Evolutionary conservation across 2,888 invertebrate species (phyloP), one percentile per base, ranked within the genome.

Genomic region (Anagyrus pseudococci): DNA sequence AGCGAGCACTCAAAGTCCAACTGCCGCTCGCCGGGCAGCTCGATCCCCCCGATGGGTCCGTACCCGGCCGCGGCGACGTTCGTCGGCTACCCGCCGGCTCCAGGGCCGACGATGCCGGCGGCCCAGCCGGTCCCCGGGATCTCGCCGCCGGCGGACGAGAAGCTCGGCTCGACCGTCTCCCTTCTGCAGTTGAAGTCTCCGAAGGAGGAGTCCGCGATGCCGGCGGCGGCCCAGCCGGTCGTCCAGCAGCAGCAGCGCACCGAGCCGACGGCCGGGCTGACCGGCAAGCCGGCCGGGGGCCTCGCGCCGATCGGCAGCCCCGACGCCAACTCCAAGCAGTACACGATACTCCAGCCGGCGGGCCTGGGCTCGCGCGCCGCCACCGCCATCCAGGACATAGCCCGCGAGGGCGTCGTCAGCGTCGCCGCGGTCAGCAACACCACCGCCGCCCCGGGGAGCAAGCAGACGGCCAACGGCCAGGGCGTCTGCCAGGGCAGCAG

Each of bases 291-390:
- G 40, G 40, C 22, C 46, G 72, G 71, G 7, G 71, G 83, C 73
- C 57, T 77, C 4, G 70, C 79, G 2, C 74, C 77, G 47, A 77
- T 85, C 77, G 72, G 84, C 77, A 74, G 78, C 58, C 78, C 86
- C 78, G 71, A 85, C 76, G 76, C 74, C 73, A 78, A 71, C 73
- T 85, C 82, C 10, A 94, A 94, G 82, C 93, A 93, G 79, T 94
- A 93, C 77, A 94, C 93, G 65, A 93, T 93, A 70, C 83, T 94
- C 67, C 93, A 94, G 81, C 93, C 93, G 1, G 93, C 93, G 13
- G 90, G 89, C 29, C 86, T 88, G 0, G 91, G 92, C 3, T 92
- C 93, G 22, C 86, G 92, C 53, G 92, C 92, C 0, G 92, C 92
- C 50, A 90, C 90, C 41, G 92, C 90, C 22, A 85, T 93, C 76